A percentile compares a stretch with the other conserved stretches of the same genome.
phyloP scores from a whole-genome alignment of 2,113 vertebrate genomes.

The Mixornis gularis region DNA sequence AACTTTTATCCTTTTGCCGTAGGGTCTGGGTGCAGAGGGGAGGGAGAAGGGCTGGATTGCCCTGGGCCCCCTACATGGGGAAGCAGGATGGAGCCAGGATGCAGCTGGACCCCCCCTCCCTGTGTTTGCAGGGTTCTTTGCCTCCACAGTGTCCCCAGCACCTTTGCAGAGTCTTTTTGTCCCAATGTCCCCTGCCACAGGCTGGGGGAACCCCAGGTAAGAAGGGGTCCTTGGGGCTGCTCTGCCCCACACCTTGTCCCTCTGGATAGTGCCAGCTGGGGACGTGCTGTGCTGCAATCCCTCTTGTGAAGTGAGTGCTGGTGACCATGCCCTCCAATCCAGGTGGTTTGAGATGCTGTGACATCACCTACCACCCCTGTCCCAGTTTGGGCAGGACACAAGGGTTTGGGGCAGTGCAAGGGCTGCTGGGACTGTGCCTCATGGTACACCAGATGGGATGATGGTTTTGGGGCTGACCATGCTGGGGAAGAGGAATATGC shows the following conservation, averaged over 20 bases:
- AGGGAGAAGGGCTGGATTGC: not conserved
- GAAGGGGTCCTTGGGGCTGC: not conserved
- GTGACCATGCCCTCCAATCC: fast-evolving
- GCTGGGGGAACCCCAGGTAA: not conserved
- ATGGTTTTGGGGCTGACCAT: not conserved
- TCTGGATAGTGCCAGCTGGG: not conserved
- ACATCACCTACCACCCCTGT: not conserved
- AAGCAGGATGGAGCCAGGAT: not conserved
- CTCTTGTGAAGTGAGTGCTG: fast-evolving
- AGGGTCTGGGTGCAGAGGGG: not conserved
- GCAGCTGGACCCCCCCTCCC: not conserved
- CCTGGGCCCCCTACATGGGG: not conserved
- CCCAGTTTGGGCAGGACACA: not conserved
- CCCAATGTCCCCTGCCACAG: fast-evolving
- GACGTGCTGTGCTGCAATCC: not conserved
- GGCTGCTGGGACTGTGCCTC: not conserved
- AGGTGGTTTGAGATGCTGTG: not conserved
- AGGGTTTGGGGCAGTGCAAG: not conserved
- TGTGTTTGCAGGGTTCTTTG: not conserved
- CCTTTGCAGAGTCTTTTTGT: not conserved
- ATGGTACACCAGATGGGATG: not conserved
- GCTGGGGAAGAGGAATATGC: not conserved
- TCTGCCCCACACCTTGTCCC: not conserved
- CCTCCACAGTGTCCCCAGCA: not conserved
- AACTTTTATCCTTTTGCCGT: constrained; percentile 54